These are phyloP conservation scores for Himalopsyche japonica DNA, from an alignment of 2,888 invertebrate genomes.

Conservation along the genomic window DNA sequence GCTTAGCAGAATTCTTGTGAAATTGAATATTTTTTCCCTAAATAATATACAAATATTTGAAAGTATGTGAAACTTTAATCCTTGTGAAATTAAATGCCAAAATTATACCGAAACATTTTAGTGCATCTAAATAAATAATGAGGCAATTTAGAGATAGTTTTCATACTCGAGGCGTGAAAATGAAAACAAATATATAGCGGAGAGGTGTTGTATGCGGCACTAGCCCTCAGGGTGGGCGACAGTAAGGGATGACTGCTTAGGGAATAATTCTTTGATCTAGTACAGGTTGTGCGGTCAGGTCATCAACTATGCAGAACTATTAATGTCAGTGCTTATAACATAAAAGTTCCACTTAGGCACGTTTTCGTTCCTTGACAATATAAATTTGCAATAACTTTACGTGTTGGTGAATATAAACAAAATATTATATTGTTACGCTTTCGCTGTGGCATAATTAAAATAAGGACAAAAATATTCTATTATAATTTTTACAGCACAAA, in stretches of 20 bases:
- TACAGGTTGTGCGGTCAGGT: not conserved
- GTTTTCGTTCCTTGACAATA: too few species aligned
- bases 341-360: too few species aligned
- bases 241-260: not conserved
- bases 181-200: not conserved
- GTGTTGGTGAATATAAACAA: too few species aligned
- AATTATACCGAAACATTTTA: not conserved
- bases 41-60: too few species aligned
- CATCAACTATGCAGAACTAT: not conserved
- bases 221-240: not conserved
- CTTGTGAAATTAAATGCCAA: not conserved
- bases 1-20: too few species aligned
- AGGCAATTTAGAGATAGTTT: not conserved
- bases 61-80: too few species aligned
- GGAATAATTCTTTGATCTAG: not conserved
- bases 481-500: too few species aligned
- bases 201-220: not conserved
- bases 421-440: too few species aligned
- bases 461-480: too few species aligned
- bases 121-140: not conserved
- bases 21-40: too few species aligned
- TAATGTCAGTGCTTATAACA: not conserved
- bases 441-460: too few species aligned
- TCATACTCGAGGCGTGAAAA: not conserved
- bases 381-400: too few species aligned